These are phyloP conservation scores for Scaptomyza caliginosa DNA, from an alignment of 2,888 invertebrate genomes.

Conservation along the genomic window DNA sequence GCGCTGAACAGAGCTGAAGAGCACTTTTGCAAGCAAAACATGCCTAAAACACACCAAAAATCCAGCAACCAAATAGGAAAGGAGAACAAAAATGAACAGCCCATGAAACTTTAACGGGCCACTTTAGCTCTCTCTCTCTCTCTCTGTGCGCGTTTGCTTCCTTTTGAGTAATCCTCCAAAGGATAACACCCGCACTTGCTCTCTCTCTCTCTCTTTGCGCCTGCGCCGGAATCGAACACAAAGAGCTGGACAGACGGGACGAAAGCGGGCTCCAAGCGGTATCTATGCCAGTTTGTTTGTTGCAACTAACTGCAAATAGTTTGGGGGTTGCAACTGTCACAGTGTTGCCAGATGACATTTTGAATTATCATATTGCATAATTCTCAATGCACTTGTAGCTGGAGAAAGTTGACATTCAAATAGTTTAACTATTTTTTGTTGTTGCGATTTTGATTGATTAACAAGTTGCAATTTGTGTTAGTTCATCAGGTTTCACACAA, in stretches of 20 bases:
- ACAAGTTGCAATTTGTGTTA: neutral
- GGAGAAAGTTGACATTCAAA: neutral
- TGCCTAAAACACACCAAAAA: constrained; percentile 31
- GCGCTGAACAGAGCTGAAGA: constrained; percentile 29
- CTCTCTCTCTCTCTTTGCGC: constrained; percentile 36
- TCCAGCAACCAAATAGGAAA: neutral
- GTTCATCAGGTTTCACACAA: neutral
- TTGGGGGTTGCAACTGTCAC: constrained; percentile 29
- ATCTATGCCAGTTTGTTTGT: constrained; percentile 40
- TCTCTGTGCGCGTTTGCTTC: neutral
- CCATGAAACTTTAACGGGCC: constrained; percentile 48
- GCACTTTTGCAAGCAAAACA: constrained; percentile 36
- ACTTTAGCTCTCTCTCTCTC: constrained; percentile 23
- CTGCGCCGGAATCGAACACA: neutral
- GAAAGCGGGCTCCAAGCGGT: neutral
- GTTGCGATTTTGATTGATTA: too few relatives aligned
- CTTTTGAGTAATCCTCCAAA: neutral
- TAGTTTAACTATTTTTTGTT: too few relatives aligned
- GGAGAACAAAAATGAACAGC: constrained; percentile 40
- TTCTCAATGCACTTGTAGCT: neutral
- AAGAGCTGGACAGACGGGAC: neutral
- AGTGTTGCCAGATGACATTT: constrained; percentile 42
- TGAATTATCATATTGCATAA: neutral
- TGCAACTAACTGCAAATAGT: constrained; percentile 20
- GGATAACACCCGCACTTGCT: constrained; percentile 33